Conservation (phyloP, 2,113 vertebrate genomes). For the Corythaeola cristata region DNA sequence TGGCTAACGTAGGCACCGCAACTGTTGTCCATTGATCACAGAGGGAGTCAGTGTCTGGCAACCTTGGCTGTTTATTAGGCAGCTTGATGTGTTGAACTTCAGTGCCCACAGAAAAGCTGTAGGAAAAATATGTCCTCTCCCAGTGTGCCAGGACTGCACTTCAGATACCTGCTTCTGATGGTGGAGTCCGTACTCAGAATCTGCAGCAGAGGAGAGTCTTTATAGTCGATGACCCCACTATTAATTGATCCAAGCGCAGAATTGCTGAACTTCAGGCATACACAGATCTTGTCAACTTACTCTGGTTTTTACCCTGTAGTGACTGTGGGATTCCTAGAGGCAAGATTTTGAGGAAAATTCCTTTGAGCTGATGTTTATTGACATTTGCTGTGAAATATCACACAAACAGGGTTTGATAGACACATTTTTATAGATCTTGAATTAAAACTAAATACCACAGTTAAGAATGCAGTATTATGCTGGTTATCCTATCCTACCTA, state of each 20-base stretch:
- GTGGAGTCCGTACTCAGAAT: rapidly evolving
- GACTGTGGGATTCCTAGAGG: not conserved
- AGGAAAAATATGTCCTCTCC: not conserved
- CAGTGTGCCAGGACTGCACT: not conserved
- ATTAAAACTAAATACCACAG: not conserved
- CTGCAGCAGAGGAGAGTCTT: not conserved
- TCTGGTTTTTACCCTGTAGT: not conserved
- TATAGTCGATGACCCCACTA: rapidly evolving
- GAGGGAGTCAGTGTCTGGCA: not conserved
- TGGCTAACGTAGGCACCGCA: not conserved
- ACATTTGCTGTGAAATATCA: not conserved
- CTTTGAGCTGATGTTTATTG: slow-evolving; percentile 1
- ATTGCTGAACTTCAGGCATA: not conserved
- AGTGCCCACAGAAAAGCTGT: not conserved
- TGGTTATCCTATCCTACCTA: not conserved
- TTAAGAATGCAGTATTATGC: not conserved
- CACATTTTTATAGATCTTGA: not conserved
- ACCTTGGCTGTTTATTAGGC: not conserved
- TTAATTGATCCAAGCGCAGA: not conserved
- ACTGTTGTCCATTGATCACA: not conserved
- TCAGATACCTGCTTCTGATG: not conserved
- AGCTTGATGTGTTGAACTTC: not conserved
- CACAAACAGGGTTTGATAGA: not conserved
- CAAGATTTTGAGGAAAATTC: not conserved
- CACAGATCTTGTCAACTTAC: not conserved